Evolutionary conservation across 2,888 invertebrate species (phyloP).

Genomic region (Adelphocoris suturalis): DNA sequence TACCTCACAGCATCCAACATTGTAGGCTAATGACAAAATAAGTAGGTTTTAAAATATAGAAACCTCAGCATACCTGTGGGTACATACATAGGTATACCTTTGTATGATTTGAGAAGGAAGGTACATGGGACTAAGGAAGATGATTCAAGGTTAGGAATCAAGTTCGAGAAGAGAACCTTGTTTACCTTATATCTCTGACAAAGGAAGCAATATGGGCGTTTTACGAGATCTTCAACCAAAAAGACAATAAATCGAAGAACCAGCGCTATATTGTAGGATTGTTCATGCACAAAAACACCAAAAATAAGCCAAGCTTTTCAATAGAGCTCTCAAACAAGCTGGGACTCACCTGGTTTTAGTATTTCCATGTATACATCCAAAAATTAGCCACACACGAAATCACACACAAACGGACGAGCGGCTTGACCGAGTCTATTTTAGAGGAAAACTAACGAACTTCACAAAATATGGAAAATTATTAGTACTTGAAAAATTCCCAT

Average conservation of each 20-base stretch:
- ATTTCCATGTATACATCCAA: conserved; percentile 67
- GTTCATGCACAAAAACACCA: background rate
- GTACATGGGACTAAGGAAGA: background rate
- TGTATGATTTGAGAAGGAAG: too few relatives aligned
- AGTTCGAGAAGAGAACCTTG: conserved; percentile 1
- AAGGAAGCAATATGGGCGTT: background rate
- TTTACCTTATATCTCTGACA: background rate
- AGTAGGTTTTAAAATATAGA: too few relatives aligned
- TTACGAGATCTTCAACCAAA: background rate
- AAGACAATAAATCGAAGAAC: background rate
- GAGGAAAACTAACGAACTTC: background rate
- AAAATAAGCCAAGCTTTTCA: background rate
- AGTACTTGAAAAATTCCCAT: conserved; percentile 2
- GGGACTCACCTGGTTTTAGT: conserved; percentile 67
- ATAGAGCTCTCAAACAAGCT: background rate
- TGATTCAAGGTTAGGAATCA: conserved; percentile 22
- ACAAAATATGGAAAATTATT: background rate
- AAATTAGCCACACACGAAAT: conserved; percentile 20
- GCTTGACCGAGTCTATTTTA: background rate
- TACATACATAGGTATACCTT: too few relatives aligned
- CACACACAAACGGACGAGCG: conserved; percentile 35
- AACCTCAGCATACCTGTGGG: too few relatives aligned
- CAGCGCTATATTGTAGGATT: background rate
- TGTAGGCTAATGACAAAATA: too few relatives aligned
- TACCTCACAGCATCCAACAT: too few relatives aligned